phyloP scores from a whole-genome alignment of 2,113 vertebrate species.

The Neotoma lepida region DNA sequence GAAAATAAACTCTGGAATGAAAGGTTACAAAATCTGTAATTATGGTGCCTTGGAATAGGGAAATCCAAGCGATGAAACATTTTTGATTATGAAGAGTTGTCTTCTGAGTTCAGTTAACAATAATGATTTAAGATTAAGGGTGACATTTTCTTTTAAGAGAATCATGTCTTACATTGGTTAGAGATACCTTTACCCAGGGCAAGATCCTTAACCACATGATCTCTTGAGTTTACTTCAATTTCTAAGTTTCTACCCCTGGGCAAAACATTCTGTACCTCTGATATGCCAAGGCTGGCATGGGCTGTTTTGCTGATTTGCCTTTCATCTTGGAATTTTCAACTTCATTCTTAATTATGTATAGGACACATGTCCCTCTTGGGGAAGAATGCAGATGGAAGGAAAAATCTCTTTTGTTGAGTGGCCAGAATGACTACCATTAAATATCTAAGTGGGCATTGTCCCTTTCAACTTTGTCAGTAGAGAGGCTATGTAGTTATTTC shows the following conservation, averaged over 20 bases:
- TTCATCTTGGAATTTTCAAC: constrained; percentile 51
- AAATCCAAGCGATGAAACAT: constrained; percentile 30
- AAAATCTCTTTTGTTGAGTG: not conserved
- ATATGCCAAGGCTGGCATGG: not conserved
- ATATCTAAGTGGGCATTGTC: constrained; percentile 33
- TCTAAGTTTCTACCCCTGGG: constrained; percentile 24
- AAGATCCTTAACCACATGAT: constrained; percentile 15
- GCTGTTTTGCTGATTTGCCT: constrained; percentile 33
- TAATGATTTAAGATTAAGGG: constrained; percentile 55
- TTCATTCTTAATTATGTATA: constrained; percentile 52
- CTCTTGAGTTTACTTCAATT: constrained; percentile 39
- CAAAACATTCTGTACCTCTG: constrained; percentile 43
- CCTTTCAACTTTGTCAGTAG: constrained; percentile 42
- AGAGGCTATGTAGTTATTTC: constrained; percentile 31
- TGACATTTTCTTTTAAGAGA: constrained; percentile 61
- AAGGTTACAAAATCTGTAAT: not conserved
- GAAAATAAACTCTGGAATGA: constrained; percentile 2
- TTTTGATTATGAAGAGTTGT: constrained; percentile 42
- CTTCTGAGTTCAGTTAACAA: constrained; percentile 29
- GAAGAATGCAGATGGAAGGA: not conserved
- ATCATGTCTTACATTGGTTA: constrained; percentile 13
- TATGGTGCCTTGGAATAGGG: constrained; percentile 29
- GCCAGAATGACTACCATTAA: constrained; percentile 30
- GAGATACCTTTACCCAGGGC: constrained; percentile 45
- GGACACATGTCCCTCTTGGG: constrained; percentile 27